A percentile compares a stretch with the other conserved stretches of the same genome.
Conservation (phyloP, 2,113 vertebrate species). For the Sturnus vulgaris region DNA sequence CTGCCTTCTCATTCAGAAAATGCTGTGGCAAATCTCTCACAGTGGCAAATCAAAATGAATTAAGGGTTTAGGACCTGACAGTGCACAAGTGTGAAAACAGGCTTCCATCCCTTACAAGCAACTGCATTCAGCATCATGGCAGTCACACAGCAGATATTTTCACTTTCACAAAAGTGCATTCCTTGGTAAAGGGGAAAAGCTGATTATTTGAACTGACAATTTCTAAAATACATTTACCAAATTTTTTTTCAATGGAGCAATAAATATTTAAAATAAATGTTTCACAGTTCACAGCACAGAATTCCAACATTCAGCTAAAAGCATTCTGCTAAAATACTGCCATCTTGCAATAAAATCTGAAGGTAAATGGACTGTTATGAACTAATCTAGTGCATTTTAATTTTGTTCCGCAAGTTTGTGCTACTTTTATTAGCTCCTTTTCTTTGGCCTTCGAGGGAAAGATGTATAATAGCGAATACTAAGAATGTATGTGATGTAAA, state of each 20-base stretch:
- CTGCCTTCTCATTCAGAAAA: not conserved
- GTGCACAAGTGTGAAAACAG: not conserved
- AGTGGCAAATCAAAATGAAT: not conserved
- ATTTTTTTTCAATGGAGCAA: not conserved
- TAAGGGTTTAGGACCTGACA: not conserved
- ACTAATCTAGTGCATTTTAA: constrained; percentile 19
- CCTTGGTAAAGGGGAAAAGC: not conserved
- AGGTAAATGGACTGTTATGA: constrained; percentile 53
- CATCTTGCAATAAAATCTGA: constrained; percentile 24
- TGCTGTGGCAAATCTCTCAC: not conserved
- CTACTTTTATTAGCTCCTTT: not conserved
- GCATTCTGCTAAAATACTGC: constrained; percentile 23
- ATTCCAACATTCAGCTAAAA: constrained; percentile 42
- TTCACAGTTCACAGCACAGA: constrained; percentile 42
- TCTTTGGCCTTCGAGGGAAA: constrained; percentile 12
- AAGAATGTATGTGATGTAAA: not conserved
- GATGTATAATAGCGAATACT: not conserved
- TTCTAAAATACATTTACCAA: constrained; percentile 34
- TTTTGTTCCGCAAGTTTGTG: constrained; percentile 23
- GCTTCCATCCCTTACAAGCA: not conserved
- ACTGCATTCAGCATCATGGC: not conserved
- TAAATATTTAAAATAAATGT: constrained; percentile 62
- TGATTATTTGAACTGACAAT: constrained; percentile 42
- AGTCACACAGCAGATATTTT: not conserved
- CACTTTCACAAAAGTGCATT: not conserved